phyloP scores from a whole-genome alignment of 2,888 invertebrate genomes.

The Steinernema scapterisci region DNA sequence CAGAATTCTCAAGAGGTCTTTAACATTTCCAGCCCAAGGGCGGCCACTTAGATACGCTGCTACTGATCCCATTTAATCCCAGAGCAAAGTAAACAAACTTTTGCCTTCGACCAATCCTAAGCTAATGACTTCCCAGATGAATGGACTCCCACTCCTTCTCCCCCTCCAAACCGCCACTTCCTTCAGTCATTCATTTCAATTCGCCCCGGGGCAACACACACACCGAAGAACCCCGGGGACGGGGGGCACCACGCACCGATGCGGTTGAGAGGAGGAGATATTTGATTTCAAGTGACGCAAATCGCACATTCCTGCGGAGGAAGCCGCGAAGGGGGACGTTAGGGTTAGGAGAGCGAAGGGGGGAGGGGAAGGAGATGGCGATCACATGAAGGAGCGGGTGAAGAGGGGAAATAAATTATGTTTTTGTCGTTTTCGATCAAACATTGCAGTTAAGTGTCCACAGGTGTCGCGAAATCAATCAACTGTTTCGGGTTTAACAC shows the following conservation, averaged over 20 bases:
- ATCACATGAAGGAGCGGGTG: too few species aligned
- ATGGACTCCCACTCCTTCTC: not conserved
- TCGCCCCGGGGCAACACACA: slow-evolving; percentile 27
- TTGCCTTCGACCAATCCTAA: not conserved
- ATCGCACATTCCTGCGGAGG: slow-evolving; percentile 25
- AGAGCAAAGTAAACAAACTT: slow-evolving; percentile 16
- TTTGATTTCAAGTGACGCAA: slow-evolving; percentile 33
- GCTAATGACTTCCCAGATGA: not conserved
- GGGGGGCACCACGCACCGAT: not conserved
- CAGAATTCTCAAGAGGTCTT: too few species aligned
- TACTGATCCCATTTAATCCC: not conserved
- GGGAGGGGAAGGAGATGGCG: too few species aligned
- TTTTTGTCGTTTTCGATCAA: too few species aligned
- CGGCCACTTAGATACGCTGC: not conserved
- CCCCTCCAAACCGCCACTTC: not conserved
- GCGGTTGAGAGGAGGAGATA: not conserved
- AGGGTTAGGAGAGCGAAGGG: too few species aligned
- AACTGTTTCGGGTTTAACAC: too few species aligned
- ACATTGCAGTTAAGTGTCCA: too few species aligned
- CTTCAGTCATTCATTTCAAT: slow-evolving; percentile 25
- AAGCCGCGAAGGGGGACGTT: too few species aligned
- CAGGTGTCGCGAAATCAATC: too few species aligned
- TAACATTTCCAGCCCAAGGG: too few species aligned
- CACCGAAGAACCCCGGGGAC: too few species aligned
- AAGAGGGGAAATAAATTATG: too few species aligned